Evolutionary conservation across 2,113 vertebrate species (phyloP), one percentile per base, ranked within the genome.

Genomic region (Osmerus mordax): DNA sequence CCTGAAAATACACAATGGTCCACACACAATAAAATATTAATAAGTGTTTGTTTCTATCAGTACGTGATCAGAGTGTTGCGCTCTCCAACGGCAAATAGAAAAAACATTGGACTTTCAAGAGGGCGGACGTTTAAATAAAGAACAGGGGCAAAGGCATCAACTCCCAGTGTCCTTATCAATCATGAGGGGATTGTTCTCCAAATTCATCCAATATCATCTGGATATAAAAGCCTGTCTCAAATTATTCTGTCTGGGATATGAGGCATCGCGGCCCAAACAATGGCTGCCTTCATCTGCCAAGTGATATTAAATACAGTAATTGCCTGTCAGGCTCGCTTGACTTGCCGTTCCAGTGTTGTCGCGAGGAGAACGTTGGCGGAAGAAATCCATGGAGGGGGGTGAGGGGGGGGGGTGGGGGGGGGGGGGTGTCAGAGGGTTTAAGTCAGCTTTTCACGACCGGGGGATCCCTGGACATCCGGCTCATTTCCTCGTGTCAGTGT

Each of bases 251-350:
- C 67, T 58, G 21, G 70, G 60, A 72, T 77, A 65, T 65, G 71
- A 67, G 58, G 65, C 67, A 68, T 63, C 67, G 69, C 54, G 71
- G 76, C 67, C 61, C 18, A 70, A 81, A 82, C 71, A 76, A 79
- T 71, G 69, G 73, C 54, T 77, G 19, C 64, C 68, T 28, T 65
- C 5, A 66, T 70, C 78, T 80, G 74, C 79, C 71, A 75, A 66
- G n/a, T 66, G 69, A 77, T 82, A 81, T 79, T 79, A 81, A 81
- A 78, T 77, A 74, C 70, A 74, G 67, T 78, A 79, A 78, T 76
- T 78, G 71, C 74, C 78, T 84, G 81, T 82, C 77, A 77, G 65
- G 54, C 41, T 53, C 0, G 28, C 28, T 61, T 72, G 71, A 51
- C 58, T 63, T 21, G 12, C 59, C 60, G 56, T 12, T 77, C 66